Base-by-base conservation (phyloP, 2,113 vertebrate genomes). In the Chaetodon trifascialis region DNA sequence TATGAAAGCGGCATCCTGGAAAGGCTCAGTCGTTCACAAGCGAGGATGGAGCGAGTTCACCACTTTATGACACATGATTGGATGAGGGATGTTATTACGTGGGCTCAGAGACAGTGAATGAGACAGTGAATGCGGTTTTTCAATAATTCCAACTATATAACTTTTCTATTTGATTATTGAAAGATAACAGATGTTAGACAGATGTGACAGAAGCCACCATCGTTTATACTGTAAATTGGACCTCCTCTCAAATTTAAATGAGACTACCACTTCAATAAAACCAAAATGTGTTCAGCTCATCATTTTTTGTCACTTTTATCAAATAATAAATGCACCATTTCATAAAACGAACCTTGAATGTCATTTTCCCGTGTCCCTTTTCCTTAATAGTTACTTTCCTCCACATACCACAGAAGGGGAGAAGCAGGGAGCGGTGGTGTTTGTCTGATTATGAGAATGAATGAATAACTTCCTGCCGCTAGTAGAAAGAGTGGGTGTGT, bases 381-480 rank as follows among this genome's bases (percentile, higher is more conserved):
- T 7, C 16, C 46, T 56, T 7, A 30, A 34, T 38, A 19, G 9
- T 52, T n/a, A 36, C 25, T 23, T 75, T 46, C 30, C 51, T 42
- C n/a, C 68, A 56, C 63, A 82, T 76, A 59, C 81, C 85, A 76
- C 73, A 63, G 69, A 77, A 34, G 63, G 74, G 62, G 68, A 79
- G 80, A 66, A 55, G 46, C 64, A 83, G 79, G 85, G 86, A 89
- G 86, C 66, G 84, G 85, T 54, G 69, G 23, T 56, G 16, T 76
- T 65, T 64, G 42, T 74, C 79, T 66, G 77, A 85, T 89, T 89
- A 85, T 84, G 70, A 83, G 80, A 84, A 89, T 92, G 89, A 93
- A 92, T 90, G 90, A 92, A 88, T 92, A 93, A 93, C 90, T 93
- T 94, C 91, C 91, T 88, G 79, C 79, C 60, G 79, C 72, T 54